Evolutionary conservation across 1,140 invertebrate species (phyloP).

Genomic region (Acromyrmex charruanus): DNA sequence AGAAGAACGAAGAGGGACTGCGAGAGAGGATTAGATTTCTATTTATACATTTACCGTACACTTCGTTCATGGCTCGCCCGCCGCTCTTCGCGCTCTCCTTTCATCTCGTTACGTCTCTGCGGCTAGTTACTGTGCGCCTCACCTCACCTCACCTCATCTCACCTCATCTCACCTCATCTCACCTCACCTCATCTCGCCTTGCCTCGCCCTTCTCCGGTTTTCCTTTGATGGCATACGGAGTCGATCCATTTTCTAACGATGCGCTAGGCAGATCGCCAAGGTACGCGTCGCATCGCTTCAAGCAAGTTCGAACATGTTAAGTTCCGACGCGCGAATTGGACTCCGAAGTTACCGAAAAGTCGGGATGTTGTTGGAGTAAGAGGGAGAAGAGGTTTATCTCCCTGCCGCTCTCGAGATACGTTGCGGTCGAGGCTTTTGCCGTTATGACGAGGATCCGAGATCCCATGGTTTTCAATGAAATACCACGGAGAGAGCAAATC

Average conservation of each 20-base stretch:
- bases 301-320: constrained; percentile 10
- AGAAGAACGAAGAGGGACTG: constrained; percentile 31
- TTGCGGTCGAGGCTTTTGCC: constrained; percentile 29
- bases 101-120: constrained; percentile 85
- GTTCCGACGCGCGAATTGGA: constrained; percentile 22
- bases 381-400: constrained; percentile 9
- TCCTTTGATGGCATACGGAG: constrained; percentile 66
- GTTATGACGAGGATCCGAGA: constrained; percentile 38
- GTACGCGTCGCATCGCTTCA: constrained; percentile 12
- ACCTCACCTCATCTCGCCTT: background rate
- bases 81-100: constrained; percentile 82
- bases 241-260: constrained; percentile 72
- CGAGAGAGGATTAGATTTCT: constrained; percentile 77
- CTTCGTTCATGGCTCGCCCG: constrained; percentile 83
- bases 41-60: constrained; percentile 84
- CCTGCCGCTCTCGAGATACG: background rate
- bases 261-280: constrained; percentile 63
- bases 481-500: constrained; percentile 20
- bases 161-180: background rate
- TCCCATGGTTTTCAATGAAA: constrained; percentile 57
- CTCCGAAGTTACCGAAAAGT: constrained; percentile 34
- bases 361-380: background rate
- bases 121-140: constrained; percentile 64
- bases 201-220: background rate
- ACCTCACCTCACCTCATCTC: no score